Evolutionary conservation across 2,888 invertebrate genomes (phyloP), one percentile per base, ranked within the genome.

Genomic region (Polydrusus tereticollis): DNA sequence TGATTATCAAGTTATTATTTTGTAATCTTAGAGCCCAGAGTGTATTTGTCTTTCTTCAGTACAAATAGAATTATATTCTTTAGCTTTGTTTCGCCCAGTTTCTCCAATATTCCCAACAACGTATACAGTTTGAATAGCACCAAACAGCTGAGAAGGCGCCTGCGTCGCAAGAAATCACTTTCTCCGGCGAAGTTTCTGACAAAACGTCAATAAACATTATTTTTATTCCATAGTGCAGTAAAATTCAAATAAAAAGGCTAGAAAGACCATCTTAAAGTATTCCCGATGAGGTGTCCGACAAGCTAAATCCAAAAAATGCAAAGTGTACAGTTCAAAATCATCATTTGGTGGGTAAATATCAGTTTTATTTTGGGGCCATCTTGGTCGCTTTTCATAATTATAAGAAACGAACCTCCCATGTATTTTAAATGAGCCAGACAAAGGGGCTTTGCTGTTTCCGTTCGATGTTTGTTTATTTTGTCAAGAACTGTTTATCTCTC

Each of bases 301-400:
- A 43, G 18, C 57, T 45, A 33, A 38, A 45, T 33, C 57, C 8
- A n/a, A 14, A 36, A 67, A 23, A 63, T 63, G 63, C 47, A n/a
- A 47, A 16, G 20, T 20, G 38, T 12, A n/a, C 23, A 47, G 29
- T 12, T 29, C 12, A n/a, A 47, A 18, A 50, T 1, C 20, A 10
- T 23, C 6, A n/a, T 45, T 52, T 68, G 20, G 7, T 38, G 7
- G 59, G 59, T 50, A 68, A 68, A 16, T 21, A 33, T 58, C n/a
- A 2, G n/a, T 60, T 38, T 45, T 36, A 18, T 38, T 38, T 43
- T 60, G 21, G 23, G 55, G 62, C 64, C 69, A 64, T 63, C 64
- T 70, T 71, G 69, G 43, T 69, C 64, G 41, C 66, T 71, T 65
- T 71, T 20, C 29, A 26, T 47, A 71, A 59, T 66, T 58, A 47